Evolutionary conservation across 2,113 vertebrate genomes (phyloP).

Genomic region (Cyphomyrus discorhynchus): DNA sequence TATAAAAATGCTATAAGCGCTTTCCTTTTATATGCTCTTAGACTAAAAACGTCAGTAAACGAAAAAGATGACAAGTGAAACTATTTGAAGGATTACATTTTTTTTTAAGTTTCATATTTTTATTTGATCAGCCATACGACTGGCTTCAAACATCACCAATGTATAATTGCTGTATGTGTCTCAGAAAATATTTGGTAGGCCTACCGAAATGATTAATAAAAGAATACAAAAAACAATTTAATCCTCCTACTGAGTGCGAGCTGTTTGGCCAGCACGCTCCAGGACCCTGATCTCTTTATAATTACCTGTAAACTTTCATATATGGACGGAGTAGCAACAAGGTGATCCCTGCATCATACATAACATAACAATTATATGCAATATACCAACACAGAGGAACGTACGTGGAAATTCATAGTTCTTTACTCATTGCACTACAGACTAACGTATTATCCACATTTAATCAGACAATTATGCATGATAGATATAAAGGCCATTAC

Average conservation of each 20-base stretch:
- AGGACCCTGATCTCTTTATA: background rate
- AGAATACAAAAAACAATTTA: background rate
- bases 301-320: background rate
- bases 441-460: background rate
- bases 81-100: background rate
- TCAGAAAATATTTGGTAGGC: constrained; percentile 5
- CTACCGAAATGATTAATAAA: background rate
- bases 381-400: background rate
- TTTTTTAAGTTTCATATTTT: background rate
- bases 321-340: background rate
- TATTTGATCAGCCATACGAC: constrained; percentile 22
- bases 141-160: constrained; percentile 25
- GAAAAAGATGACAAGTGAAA: background rate
- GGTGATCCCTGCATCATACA: background rate
- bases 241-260: background rate
- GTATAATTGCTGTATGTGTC: constrained; percentile 4
- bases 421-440: background rate
- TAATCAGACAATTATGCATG: constrained; percentile 16
- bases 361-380: background rate
- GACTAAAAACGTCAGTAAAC: background rate
- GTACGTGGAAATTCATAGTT: background rate
- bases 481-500: constrained; percentile 17
- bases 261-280: background rate
- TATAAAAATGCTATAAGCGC: background rate
- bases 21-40: background rate